A percentile compares a stretch with the other conserved stretches of the same genome.
phyloP scores from a whole-genome alignment of 2,113 vertebrate genomes.

The Uria aalge region DNA sequence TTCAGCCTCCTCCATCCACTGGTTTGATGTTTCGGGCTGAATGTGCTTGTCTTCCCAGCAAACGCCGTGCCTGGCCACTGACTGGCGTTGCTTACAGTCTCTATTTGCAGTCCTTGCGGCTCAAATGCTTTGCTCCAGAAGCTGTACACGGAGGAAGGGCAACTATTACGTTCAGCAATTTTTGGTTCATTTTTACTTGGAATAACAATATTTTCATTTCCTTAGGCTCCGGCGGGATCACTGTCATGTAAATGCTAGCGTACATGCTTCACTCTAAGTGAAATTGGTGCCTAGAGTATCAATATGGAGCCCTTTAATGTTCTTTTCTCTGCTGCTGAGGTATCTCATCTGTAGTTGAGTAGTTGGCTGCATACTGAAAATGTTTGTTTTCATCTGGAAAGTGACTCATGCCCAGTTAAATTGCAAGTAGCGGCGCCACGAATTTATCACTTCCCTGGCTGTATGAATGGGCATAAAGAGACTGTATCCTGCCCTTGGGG shows the following conservation, averaged over 20 bases:
- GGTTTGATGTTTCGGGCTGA: not conserved
- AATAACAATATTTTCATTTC: not conserved
- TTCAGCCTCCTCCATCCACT: not conserved
- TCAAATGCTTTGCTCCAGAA: not conserved
- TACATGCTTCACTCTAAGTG: not conserved
- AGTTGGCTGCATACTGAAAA: not conserved
- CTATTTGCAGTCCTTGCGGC: not conserved
- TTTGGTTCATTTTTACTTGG: not conserved
- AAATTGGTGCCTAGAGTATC: not conserved
- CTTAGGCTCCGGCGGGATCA: rapidly evolving
- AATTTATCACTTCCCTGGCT: not conserved
- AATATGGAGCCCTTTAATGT: not conserved
- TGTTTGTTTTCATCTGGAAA: not conserved
- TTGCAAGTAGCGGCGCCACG: not conserved
- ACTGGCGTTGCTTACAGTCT: not conserved
- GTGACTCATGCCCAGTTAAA: not conserved
- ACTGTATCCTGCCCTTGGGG: not conserved
- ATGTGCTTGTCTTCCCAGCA: not conserved
- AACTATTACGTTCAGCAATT: not conserved
- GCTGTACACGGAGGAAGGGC: not conserved
- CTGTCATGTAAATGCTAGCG: not conserved
- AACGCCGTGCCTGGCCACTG: not conserved
- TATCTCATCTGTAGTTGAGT: not conserved
- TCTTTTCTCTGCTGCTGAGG: not conserved
- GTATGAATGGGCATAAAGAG: not conserved